Percentiles rank a stretch among this genome's conserved stretches.
Conservation (phyloP, 92 coral and sea anemone genomes). For the Porites lobata region DNA sequence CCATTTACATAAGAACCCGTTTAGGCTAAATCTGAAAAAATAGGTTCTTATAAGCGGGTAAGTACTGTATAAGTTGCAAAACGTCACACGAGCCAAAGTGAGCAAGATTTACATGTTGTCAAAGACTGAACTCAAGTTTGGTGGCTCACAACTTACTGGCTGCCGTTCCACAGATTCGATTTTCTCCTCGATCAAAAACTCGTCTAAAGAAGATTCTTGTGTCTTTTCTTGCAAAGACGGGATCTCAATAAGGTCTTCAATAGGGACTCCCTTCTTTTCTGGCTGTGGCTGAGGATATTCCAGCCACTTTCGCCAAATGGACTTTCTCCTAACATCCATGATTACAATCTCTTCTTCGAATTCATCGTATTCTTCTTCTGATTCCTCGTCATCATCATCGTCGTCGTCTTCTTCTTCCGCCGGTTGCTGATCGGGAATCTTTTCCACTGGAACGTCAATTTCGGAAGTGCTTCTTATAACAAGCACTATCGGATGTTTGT, state of each 20-base stretch:
- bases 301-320: slow-evolving; percentile 28
- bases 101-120: neutral
- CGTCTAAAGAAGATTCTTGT: slow-evolving; percentile 3
- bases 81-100: too few species aligned
- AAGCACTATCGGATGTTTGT: slow-evolving; percentile 11
- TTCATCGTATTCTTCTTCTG: slow-evolving; percentile 25
- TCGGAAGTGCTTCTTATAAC: slow-evolving; percentile 5
- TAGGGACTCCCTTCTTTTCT: neutral
- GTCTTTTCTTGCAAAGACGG: neutral
- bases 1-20: too few species aligned
- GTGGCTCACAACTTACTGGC: neutral
- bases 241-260: slow-evolving; percentile 25
- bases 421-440: slow-evolving; percentile 8
- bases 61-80: too few species aligned
- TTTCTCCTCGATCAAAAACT: slow-evolving; percentile 17
- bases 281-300: slow-evolving; percentile 33
- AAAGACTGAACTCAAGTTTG: neutral
- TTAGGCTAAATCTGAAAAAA: too few species aligned
- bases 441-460: neutral
- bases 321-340: slow-evolving; percentile 23
- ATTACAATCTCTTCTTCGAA: slow-evolving; percentile 39
- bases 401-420: neutral
- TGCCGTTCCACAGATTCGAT: slow-evolving; percentile 29
- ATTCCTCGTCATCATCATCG: neutral
- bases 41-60: too few species aligned